Base-by-base conservation (phyloP, 1,140 invertebrate genomes). In the Subanguina moxae region DNA sequence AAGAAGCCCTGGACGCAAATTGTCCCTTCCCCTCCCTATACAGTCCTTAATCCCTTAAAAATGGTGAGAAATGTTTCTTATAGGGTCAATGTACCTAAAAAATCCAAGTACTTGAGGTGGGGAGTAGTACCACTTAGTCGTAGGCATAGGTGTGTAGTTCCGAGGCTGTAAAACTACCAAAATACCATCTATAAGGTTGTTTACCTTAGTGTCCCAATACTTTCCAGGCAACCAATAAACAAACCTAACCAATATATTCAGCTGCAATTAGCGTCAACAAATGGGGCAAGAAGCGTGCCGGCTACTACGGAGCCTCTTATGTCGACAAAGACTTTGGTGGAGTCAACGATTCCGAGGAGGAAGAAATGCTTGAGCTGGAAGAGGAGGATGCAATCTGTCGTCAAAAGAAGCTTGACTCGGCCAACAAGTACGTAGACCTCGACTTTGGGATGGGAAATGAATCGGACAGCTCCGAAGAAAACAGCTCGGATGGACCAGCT, bases 311-410 rank as follows among this genome's bases (percentile, higher is more conserved):
- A 17, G 73, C 69, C n/a, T 73, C 71, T 9, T 74, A 74, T 62
- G 72, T 73, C 17, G 71, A 73, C 48, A 38, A 58, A 43, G 71
- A 73, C 45, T 73, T 46, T 43, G 71, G 71, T 52, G 71, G 71
- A 28, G 59, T 73, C 5, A 45, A 64, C 46, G 72, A 73, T 45
- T 75, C 72, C 42, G 70, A 72, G 13, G 71, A 75, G 28, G 71
- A 73, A 45, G 72, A 75, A 23, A 45, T 76, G 28, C 57, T 75
- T n/a, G 68, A 74, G n/a, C n/a, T 73, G 13, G 71, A 73, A 43
- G 71, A 73, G 61, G 67, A 73, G 15, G 71, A 73, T 42, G 71
- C 71, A 21, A 32, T 75, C 15, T 5, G 27, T 13, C 56, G 71
- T 11, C 71, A 73, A 46, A 43, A 56, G 23, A 73, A 66, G 52